Conservation (phyloP, 2,113 vertebrate genomes). For the Talpa occidentalis region DNA sequence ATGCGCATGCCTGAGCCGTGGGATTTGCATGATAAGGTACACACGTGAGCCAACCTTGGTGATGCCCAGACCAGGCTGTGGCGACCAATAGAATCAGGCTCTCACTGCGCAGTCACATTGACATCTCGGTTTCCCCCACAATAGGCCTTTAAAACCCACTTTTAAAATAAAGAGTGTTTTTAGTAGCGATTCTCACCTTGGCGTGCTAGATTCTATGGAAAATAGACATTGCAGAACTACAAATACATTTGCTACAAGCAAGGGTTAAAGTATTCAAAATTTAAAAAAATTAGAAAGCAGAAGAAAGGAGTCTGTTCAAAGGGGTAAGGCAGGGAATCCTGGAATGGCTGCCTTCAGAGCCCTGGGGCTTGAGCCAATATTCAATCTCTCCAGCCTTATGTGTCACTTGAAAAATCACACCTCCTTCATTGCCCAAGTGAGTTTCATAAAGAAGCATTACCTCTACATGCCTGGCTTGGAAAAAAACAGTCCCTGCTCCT, state of each 20-base stretch:
- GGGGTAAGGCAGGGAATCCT: constrained; percentile 1
- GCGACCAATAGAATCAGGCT: constrained; percentile 31
- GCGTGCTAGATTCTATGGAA: constrained; percentile 29
- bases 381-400: not conserved
- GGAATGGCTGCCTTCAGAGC: not conserved
- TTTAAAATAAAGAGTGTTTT: constrained; percentile 60
- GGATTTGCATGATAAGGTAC: constrained; percentile 37
- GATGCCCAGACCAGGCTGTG: fast-evolving
- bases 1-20: constrained; percentile 59
- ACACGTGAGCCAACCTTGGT: not conserved
- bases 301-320: not conserved
- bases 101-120: not conserved
- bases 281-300: constrained; percentile 43
- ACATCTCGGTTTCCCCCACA: constrained; percentile 9
- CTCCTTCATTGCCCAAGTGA: not conserved
- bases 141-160: constrained; percentile 58
- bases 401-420: not conserved
- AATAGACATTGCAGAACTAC: constrained; percentile 47
- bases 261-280: constrained; percentile 69
- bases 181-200: constrained; percentile 29
- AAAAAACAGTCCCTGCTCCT: not conserved
- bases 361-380: not conserved
- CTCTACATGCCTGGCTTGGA: not conserved
- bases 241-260: constrained; percentile 54
- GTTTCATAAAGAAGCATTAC: not conserved